Conservation (phyloP, 2,888 invertebrate genomes). For the Phengaris alcon region DNA sequence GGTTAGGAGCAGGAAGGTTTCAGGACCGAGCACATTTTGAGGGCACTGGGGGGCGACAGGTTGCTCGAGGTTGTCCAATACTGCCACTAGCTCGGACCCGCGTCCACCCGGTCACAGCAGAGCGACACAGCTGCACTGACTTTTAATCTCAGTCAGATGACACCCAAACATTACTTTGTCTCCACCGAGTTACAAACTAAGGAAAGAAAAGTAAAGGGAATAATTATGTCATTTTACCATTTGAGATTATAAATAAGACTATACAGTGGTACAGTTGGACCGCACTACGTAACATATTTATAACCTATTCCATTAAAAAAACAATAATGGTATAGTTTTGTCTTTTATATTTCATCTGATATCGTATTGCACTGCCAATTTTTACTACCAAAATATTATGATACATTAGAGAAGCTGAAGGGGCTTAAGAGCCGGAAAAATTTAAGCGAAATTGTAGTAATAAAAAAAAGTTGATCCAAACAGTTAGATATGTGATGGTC, state of each 20-base stretch:
- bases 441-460: neutral
- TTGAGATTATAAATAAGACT: conserved; percentile 22
- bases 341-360: neutral
- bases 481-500: neutral
- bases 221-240: neutral
- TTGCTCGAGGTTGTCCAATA: conserved; percentile 37
- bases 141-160: neutral
- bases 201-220: neutral
- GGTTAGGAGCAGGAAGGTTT: conserved; percentile 13
- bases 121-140: conserved; percentile 18
- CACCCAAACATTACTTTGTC: too few species aligned
- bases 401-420: conserved; percentile 12
- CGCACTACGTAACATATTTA: neutral
- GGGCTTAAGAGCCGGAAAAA: neutral
- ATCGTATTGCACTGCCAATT: conserved; percentile 23
- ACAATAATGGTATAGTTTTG: neutral
- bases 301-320: neutral
- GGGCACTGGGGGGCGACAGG: conserved; percentile 10
- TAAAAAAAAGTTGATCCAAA: neutral
- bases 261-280: neutral
- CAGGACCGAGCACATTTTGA: conserved; percentile 20
- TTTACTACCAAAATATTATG: neutral
- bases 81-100: conserved; percentile 44
- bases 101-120: conserved; percentile 39
- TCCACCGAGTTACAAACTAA: neutral